A percentile compares a stretch with the other conserved stretches of the same genome.
These are phyloP conservation scores for Darevskia nairensis DNA, from an alignment of 2,797 vertebrate genomes.

Conservation along the genomic window DNA sequence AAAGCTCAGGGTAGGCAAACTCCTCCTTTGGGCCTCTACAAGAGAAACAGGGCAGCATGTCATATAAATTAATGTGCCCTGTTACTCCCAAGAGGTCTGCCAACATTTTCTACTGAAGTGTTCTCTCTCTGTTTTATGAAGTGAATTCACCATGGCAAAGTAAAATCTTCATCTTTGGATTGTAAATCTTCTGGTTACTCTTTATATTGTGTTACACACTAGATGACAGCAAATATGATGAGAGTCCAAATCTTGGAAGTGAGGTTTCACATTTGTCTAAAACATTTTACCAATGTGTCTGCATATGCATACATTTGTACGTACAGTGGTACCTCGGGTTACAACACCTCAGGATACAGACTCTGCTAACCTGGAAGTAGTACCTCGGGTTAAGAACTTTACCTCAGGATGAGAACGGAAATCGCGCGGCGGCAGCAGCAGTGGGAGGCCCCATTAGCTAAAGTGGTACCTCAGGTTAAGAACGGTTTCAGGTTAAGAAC, in stretches of 20 bases:
- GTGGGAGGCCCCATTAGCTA: too few species aligned
- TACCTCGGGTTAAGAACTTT: too few species aligned
- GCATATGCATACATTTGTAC: too few species aligned
- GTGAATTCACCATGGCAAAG: slow-evolving; percentile 17
- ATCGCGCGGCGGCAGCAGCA: too few species aligned
- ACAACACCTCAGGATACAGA: too few species aligned
- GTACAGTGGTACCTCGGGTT: too few species aligned
- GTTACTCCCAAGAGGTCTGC: slow-evolving; percentile 25
- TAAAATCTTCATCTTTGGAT: slow-evolving; percentile 17
- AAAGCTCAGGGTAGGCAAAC: slow-evolving; percentile 21
- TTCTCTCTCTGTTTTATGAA: slow-evolving; percentile 25
- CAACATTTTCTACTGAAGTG: slow-evolving; percentile 34
- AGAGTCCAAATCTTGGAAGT: neutral
- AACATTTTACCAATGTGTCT: neutral
- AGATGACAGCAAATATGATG: neutral
- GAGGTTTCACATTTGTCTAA: neutral
- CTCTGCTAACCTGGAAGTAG: too few species aligned
- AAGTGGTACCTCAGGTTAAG: too few species aligned
- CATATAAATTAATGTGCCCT: slow-evolving; percentile 23
- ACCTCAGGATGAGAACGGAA: too few species aligned
- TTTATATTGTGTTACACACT: slow-evolving; percentile 7
- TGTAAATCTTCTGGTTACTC: slow-evolving; percentile 32
- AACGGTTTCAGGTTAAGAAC: too few species aligned
- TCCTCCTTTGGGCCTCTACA: neutral
- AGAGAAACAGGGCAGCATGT: slow-evolving; percentile 16